phyloP scores from a whole-genome alignment of 2,797 vertebrate species.

The Chiroxiphia lanceolata region DNA sequence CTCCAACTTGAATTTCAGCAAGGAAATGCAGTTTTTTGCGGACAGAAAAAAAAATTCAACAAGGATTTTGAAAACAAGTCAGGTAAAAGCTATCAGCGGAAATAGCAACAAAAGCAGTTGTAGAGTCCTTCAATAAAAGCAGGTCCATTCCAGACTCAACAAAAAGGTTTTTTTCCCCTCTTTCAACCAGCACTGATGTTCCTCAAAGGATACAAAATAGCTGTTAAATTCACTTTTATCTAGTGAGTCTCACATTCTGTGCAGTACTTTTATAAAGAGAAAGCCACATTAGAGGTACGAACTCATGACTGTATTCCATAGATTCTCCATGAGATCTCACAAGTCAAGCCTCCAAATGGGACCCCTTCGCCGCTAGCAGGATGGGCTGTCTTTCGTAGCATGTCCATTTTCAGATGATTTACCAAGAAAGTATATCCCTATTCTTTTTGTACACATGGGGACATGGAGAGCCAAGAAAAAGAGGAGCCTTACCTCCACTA shows the following conservation, averaged over 20 bases:
- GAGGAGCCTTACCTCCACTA: background rate
- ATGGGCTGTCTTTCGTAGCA: background rate
- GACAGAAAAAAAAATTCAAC: background rate
- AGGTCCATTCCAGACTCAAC: slow-evolving; percentile 1
- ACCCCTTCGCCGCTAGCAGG: background rate
- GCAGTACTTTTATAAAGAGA: background rate
- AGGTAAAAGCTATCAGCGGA: slow-evolving; percentile 48
- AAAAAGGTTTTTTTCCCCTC: slow-evolving; percentile 21
- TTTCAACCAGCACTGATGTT: slow-evolving; percentile 43
- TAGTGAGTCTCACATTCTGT: background rate
- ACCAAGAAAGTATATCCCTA: background rate
- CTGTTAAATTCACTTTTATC: slow-evolving; percentile 29
- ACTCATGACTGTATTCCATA: background rate
- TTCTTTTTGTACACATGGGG: background rate
- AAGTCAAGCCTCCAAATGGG: background rate
- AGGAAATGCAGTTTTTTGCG: background rate
- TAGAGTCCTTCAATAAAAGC: slow-evolving; percentile 20
- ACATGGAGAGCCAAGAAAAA: background rate
- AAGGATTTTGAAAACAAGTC: slow-evolving; percentile 43
- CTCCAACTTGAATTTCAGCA: slow-evolving; percentile 15
- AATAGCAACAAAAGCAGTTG: slow-evolving; percentile 34
- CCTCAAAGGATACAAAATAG: slow-evolving; percentile 37
- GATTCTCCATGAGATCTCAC: background rate
- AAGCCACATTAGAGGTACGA: background rate
- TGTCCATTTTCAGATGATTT: background rate